Evolutionary conservation across 2,113 vertebrate genomes (phyloP).

Genomic region (Gasterosteus aculeatus): DNA sequence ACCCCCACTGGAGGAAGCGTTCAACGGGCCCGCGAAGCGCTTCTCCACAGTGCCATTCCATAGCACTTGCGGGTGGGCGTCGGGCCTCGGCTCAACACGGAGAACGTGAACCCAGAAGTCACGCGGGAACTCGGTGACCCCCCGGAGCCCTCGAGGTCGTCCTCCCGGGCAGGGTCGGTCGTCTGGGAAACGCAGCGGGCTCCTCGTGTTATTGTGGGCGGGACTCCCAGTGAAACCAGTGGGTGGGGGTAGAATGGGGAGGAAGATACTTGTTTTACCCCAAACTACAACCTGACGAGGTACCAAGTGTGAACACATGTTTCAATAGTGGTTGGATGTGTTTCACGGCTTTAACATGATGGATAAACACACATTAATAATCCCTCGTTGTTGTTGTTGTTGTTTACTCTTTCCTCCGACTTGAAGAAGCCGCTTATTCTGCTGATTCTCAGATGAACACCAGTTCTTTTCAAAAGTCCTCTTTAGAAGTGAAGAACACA

Average conservation of each 20-base stretch:
- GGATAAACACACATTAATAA: too few species aligned
- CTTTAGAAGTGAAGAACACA: neutral
- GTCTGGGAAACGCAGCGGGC: constrained; percentile 71
- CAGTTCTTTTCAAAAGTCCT: neutral
- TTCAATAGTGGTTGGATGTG: too few species aligned
- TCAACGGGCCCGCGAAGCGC: neutral
- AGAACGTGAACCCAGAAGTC: constrained; percentile 33
- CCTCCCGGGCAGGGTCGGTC: constrained; percentile 38
- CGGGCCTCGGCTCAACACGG: neutral
- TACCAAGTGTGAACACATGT: too few species aligned
- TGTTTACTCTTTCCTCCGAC: too few species aligned
- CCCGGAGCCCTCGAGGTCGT: neutral
- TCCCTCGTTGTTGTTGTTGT: too few species aligned
- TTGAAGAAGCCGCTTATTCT: too few species aligned
- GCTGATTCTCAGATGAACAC: too few species aligned
- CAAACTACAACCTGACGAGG: too few species aligned
- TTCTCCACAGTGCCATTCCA: neutral
- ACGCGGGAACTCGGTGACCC: constrained; percentile 63
- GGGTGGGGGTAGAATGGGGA: neutral
- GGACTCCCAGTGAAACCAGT: constrained; percentile 18
- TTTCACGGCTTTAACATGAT: too few species aligned
- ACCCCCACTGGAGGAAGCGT: neutral
- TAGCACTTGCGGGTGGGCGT: neutral
- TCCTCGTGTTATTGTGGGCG: constrained; percentile 54
- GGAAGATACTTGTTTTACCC: too few species aligned